A percentile compares a stretch with the other conserved stretches of the same genome.
phyloP scores from a whole-genome alignment of 2,113 vertebrate species.

The Rafetus swinhoei region DNA sequence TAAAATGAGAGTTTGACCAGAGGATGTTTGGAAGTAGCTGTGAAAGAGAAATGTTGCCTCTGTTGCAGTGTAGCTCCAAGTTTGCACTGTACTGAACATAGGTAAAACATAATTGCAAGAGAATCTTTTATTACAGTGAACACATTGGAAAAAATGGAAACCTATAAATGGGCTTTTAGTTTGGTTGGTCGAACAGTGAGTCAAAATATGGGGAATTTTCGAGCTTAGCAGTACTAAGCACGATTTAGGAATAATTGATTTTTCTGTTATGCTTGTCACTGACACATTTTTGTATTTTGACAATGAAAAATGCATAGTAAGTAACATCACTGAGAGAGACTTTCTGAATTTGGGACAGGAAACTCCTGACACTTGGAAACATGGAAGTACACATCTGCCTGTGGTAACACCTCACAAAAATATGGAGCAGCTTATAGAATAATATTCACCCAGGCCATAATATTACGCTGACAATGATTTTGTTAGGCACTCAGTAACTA shows the following conservation, averaged over 20 bases:
- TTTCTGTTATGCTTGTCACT: slow-evolving; percentile 25
- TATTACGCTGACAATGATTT: accelerated
- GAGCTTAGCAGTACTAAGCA: not conserved
- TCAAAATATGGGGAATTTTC: slow-evolving; percentile 28
- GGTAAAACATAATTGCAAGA: slow-evolving; percentile 1
- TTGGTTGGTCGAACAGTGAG: slow-evolving; percentile 14
- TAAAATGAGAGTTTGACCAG: not conserved
- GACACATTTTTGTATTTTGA: slow-evolving; percentile 33
- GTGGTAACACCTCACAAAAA: not conserved
- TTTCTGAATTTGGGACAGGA: not conserved
- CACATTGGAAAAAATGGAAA: slow-evolving; percentile 35
- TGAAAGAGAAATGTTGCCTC: slow-evolving; percentile 25
- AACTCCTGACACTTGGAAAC: not conserved
- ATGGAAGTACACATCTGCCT: not conserved
- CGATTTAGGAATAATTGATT: slow-evolving; percentile 1
- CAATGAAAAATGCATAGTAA: slow-evolving; percentile 9
- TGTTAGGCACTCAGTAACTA: not conserved
- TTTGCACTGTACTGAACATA: slow-evolving; percentile 13
- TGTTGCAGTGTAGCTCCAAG: not conserved
- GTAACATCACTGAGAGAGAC: not conserved
- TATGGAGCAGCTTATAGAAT: not conserved
- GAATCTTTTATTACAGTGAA: slow-evolving; percentile 17
- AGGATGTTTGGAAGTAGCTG: slow-evolving; percentile 17
- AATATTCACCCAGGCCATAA: not conserved
- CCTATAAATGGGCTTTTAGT: slow-evolving; percentile 18